These are phyloP conservation scores for Hipparchia semele DNA, from an alignment of 2,888 invertebrate species.

Conservation along the genomic window DNA sequence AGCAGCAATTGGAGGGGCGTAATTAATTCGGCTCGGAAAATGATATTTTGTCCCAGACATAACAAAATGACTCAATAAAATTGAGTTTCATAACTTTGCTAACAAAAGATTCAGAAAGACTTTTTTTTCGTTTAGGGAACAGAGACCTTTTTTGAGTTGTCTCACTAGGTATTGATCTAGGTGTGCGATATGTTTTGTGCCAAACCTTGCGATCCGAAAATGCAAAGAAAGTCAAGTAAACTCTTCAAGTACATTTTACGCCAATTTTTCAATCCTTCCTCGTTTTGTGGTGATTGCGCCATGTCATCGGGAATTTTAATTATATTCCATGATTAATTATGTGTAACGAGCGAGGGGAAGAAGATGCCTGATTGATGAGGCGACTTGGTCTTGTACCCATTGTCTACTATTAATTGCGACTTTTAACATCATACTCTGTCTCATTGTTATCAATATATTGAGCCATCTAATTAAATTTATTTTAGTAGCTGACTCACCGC, in stretches of 20 bases:
- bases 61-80: too few species aligned
- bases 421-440: conserved; percentile 73
- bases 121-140: too few species aligned
- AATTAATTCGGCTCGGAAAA: too few species aligned
- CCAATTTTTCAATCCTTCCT: conserved; percentile 33
- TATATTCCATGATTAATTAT: conserved; percentile 81
- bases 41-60: too few species aligned
- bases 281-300: conserved; percentile 58
- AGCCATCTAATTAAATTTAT: conserved; percentile 73
- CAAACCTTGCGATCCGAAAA: neutral
- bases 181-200: neutral
- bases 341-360: conserved; percentile 64
- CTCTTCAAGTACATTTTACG: conserved; percentile 30
- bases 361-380: conserved; percentile 78
- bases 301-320: conserved; percentile 81
- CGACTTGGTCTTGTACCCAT: conserved; percentile 63
- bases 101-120: too few species aligned
- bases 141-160: too few species aligned
- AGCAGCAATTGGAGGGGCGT: too few species aligned
- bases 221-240: conserved; percentile 16
- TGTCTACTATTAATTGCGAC: conserved; percentile 76
- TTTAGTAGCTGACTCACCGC: conserved; percentile 71
- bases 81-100: too few species aligned
- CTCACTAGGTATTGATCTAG: too few species aligned
- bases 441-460: conserved; percentile 69